Percentiles rank a stretch among this genome's conserved stretches.
Conservation (phyloP, 1,140 invertebrate species). For the Bombus polaris region DNA sequence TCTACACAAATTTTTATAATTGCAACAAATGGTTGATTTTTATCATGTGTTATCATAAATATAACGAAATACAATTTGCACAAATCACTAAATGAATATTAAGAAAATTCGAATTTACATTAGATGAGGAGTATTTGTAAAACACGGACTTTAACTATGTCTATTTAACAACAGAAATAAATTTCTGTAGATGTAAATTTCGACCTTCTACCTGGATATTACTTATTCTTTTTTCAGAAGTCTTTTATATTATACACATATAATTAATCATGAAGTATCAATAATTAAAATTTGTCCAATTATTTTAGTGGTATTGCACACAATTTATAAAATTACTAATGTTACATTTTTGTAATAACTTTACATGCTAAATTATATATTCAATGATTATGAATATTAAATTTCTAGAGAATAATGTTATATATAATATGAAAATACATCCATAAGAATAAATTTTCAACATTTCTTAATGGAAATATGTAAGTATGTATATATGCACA, state of each 20-base stretch:
- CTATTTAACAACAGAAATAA: constrained; percentile 18
- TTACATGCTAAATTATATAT: constrained; percentile 1
- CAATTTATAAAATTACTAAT: constrained; percentile 19
- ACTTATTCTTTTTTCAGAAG: not conserved
- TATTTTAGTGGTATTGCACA: constrained; percentile 8
- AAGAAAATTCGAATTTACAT: constrained; percentile 35
- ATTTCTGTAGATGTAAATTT: constrained; percentile 4
- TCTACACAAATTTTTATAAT: constrained; percentile 24
- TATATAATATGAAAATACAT: constrained; percentile 38
- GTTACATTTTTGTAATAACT: not conserved
- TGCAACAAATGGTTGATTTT: constrained; percentile 36
- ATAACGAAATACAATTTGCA: constrained; percentile 21
- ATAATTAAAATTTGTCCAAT: constrained; percentile 18
- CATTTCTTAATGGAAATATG: constrained; percentile 25
- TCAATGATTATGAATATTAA: not conserved
- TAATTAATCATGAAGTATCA: constrained; percentile 26
- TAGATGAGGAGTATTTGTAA: constrained; percentile 34
- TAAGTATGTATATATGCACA: not conserved
- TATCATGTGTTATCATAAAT: constrained; percentile 11
- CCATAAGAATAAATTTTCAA: constrained; percentile 39
- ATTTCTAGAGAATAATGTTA: constrained; percentile 3
- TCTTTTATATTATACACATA: constrained; percentile 46
- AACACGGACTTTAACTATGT: constrained; percentile 12
- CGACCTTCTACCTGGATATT: constrained; percentile 18
- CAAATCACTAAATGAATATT: constrained; percentile 40